Percentiles rank a stretch among this genome's conserved stretches.
Conservation (phyloP, 2,797 vertebrate species). For the Macrochelys suwanniensis region DNA sequence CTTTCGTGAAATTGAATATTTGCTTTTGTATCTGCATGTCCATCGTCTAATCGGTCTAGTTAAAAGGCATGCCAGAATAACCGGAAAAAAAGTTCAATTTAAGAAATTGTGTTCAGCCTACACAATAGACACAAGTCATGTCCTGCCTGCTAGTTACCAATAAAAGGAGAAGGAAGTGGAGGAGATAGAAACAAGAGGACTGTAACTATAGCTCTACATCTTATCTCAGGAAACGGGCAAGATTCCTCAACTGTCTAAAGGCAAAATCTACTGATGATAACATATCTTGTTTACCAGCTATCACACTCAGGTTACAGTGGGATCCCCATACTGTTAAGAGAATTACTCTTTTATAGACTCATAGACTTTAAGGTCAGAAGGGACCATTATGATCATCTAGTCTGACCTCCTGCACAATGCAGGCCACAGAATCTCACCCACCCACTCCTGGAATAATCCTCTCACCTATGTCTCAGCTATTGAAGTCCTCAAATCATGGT, state of each 20-base stretch:
- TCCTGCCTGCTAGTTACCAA: neutral
- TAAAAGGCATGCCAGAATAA: neutral
- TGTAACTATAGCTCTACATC: neutral
- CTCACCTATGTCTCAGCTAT: no score
- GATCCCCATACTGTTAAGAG: neutral
- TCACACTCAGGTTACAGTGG: neutral
- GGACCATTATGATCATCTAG: no score
- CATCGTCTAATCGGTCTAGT: neutral
- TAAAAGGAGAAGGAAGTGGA: neutral
- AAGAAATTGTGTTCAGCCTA: neutral
- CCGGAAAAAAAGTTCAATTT: neutral
- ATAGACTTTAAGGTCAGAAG: no score
- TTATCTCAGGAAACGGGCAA: neutral
- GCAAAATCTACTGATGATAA: neutral
- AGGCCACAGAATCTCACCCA: no score
- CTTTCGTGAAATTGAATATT: accelerated
- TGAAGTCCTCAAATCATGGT: no score
- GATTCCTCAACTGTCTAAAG: neutral
- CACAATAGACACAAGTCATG: neutral
- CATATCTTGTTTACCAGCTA: neutral
- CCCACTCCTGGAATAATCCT: no score
- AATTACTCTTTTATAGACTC: no score
- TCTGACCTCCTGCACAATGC: no score
- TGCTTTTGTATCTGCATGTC: neutral
- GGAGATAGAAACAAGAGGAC: neutral